A percentile compares a stretch with the other conserved stretches of the same genome.
Evolutionary conservation across 2,797 vertebrate species (phyloP).

Genomic region (Meda fulgida): DNA sequence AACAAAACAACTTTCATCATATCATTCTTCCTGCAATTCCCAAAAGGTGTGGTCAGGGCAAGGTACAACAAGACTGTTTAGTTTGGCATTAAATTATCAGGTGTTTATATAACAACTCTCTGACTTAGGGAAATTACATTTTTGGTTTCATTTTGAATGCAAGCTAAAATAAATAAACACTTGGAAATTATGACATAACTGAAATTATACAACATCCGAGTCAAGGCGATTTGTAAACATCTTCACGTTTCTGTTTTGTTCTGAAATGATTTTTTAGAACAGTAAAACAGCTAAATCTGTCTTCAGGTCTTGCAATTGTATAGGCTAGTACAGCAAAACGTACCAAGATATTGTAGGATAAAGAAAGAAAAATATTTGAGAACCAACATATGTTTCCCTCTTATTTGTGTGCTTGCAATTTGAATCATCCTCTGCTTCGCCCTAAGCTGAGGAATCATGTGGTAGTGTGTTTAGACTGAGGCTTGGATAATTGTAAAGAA

Average conservation of each 20-base stretch:
- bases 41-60: constrained; percentile 13
- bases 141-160: not conserved
- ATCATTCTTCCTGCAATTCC: constrained; percentile 25
- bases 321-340: not conserved
- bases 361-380: not conserved
- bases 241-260: not conserved
- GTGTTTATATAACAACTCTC: not conserved
- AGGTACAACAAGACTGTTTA: not conserved
- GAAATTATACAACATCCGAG: not conserved
- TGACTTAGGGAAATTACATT: not conserved
- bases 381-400: not conserved
- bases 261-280: not conserved
- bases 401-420: not conserved
- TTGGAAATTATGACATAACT: not conserved
- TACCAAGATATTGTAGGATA: not conserved
- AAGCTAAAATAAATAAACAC: not conserved
- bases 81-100: not conserved
- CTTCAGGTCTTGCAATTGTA: not conserved
- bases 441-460: constrained; percentile 15
- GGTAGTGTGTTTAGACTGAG: constrained; percentile 24
- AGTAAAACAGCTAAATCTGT: not conserved
- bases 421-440: constrained; percentile 4
- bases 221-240: not conserved
- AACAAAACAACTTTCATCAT: not conserved
- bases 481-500: constrained; percentile 2